Conservation (phyloP, 2,888 invertebrate species). For the Agrilus biguttatus region DNA sequence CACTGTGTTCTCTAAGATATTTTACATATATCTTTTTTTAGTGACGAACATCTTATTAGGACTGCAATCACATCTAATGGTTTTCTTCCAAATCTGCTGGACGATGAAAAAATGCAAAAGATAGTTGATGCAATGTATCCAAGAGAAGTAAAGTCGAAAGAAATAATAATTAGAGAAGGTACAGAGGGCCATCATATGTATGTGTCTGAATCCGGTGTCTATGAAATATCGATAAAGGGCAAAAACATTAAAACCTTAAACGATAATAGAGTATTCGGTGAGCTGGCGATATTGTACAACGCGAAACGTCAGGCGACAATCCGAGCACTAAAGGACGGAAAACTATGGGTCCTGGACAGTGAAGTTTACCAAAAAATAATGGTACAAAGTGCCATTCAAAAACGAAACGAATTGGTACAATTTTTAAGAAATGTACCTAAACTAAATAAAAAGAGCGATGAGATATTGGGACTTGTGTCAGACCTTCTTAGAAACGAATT, state of each 20-base stretch:
- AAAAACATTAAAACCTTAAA: slow-evolving; percentile 66
- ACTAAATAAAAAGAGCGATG: slow-evolving; percentile 54
- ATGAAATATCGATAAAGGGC: slow-evolving; percentile 72
- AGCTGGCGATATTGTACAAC: slow-evolving; percentile 87
- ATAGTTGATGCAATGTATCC: slow-evolving; percentile 26
- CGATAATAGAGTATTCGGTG: slow-evolving; percentile 75
- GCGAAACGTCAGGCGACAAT: slow-evolving; percentile 83
- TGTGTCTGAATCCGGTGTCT: slow-evolving; percentile 73
- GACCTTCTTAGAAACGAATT: slow-evolving; percentile 81
- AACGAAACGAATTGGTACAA: slow-evolving; percentile 70
- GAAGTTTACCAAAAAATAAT: slow-evolving; percentile 79
- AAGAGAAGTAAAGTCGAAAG: slow-evolving; percentile 17
- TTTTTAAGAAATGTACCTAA: slow-evolving; percentile 73
- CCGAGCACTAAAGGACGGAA: slow-evolving; percentile 63
- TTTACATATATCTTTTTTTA: slow-evolving; percentile 14
- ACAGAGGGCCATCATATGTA: slow-evolving; percentile 60
- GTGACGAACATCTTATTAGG: slow-evolving; percentile 22
- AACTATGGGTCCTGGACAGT: slow-evolving; percentile 80
- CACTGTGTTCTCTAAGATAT: no score
- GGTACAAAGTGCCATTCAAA: slow-evolving; percentile 70
- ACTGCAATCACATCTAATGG: slow-evolving; percentile 24
- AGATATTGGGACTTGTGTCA: slow-evolving; percentile 66
- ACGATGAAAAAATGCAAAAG: slow-evolving; percentile 19
- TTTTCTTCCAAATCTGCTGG: slow-evolving; percentile 23
- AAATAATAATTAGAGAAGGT: slow-evolving; percentile 25